Evolutionary conservation across 2,888 invertebrate species (phyloP), one percentile per base, ranked within the genome.

Genomic region (Leptinotarsa rubiginosa): DNA sequence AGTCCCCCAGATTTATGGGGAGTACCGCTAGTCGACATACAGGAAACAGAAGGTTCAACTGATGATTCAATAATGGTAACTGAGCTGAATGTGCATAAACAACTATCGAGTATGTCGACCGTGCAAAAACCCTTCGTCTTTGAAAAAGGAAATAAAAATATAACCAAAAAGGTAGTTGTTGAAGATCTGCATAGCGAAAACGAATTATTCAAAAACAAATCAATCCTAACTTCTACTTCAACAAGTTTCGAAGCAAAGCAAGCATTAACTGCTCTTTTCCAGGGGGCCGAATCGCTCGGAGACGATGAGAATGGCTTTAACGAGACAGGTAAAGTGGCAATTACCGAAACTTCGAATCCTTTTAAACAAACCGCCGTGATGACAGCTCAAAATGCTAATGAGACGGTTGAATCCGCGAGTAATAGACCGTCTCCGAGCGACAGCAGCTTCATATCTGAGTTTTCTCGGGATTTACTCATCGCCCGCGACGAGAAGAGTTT

Each of bases 1-100:
- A 83, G 83, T 49, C 88, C 88, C 5, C 81, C 85, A 0, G 85
- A 87, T 65, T 79, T 88, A 31, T 86, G 85, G 81, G 87, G 87
- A 12, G 85, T 83, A 22, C 83, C 84, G 3, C 81, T 88, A 2
- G 80, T 88, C 47, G 87, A 88, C 79, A 80, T 88, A 75, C 85
- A 85, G 79, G 83, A 83, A 15, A 47, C 20, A 16, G 59, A 56
- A 56, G 12, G 47, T 10, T 47, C 47, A 15, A 69, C 56, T 18
- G 56, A 20, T 3, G 20, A 41, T 25, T n/a, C n/a, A 25, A 62
- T 25, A 12, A 22, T 31, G 2, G 41, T 12, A 41, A 41, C 41
- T 10, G 10, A 41, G 10, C 41, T 41, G 10, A 41, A 41, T 41
- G 10, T 41, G 2, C 13, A 20, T 10, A n/a, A 41, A 62, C 16